These are phyloP conservation scores for Sebastes nivosus DNA, from an alignment of 2,797 vertebrate genomes.

Conservation along the genomic window DNA sequence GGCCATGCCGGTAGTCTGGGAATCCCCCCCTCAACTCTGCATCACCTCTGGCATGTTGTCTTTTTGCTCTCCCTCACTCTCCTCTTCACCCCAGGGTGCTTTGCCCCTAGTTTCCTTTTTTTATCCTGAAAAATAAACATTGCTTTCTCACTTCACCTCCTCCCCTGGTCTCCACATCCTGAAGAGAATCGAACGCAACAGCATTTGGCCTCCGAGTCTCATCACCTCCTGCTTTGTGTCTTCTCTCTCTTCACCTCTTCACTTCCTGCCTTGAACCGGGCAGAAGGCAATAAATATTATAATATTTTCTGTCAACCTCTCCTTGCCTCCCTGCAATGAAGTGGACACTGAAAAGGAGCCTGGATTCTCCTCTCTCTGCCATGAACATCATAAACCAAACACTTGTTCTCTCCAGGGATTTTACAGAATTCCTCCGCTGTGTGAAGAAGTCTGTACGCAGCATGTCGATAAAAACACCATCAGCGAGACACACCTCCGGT, in stretches of 20 bases:
- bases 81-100: background rate
- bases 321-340: background rate
- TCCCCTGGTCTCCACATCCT: background rate
- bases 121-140: background rate
- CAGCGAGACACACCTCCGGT: background rate
- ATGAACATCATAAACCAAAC: background rate
- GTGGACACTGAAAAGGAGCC: background rate
- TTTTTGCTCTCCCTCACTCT: background rate
- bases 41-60: no score
- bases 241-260: background rate
- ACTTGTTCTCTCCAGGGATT: background rate
- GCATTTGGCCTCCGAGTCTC: background rate
- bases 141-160: background rate
- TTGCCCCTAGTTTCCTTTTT: background rate
- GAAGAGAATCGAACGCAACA: background rate
- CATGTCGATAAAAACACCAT: background rate
- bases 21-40: background rate
- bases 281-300: background rate
- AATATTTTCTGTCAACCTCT: background rate
- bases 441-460: background rate
- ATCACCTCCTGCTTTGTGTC: background rate
- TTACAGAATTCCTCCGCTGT: background rate
- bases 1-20: slow-evolving; percentile 26
- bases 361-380: background rate
- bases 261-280: background rate